These are phyloP conservation scores for Piliocolobus tephrosceles DNA, from an alignment of 2,113 vertebrate genomes.

Conservation along the genomic window DNA sequence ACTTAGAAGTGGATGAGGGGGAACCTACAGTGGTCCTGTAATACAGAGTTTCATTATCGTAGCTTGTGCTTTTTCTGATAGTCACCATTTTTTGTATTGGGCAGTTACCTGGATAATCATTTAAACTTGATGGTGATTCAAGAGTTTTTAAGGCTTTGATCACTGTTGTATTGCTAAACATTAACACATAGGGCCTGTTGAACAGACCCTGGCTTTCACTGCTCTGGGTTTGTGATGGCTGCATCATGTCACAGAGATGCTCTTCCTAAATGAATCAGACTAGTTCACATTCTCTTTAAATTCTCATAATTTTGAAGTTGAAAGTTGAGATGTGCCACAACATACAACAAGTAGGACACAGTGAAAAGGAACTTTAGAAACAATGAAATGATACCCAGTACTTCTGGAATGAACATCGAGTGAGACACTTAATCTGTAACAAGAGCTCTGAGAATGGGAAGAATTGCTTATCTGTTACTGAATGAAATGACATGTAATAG, in stretches of 20 bases:
- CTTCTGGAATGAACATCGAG: conserved; percentile 31
- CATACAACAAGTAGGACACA: background rate
- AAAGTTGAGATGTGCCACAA: background rate
- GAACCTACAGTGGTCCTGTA: background rate
- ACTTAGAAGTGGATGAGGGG: background rate
- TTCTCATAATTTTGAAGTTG: background rate
- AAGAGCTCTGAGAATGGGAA: background rate
- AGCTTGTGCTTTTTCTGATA: background rate
- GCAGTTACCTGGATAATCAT: background rate
- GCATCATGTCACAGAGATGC: background rate
- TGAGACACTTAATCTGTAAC: conserved; percentile 4
- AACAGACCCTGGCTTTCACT: background rate
- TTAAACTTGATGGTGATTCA: conserved; percentile 43
- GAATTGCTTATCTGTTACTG: conserved; percentile 38
- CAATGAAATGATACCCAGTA: background rate
- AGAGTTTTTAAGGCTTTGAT: conserved; percentile 39
- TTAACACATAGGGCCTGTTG: accelerated
- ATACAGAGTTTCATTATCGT: background rate
- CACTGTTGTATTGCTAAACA: background rate
- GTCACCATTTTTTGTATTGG: conserved; percentile 3
- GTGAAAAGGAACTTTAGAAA: conserved; percentile 40
- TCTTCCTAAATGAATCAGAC: accelerated
- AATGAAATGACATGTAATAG: conserved; percentile 31
- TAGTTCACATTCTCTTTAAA: background rate
- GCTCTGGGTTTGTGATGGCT: background rate